Evolutionary conservation across 2,888 invertebrate genomes (phyloP), one percentile per base, ranked within the genome.

Genomic region (Trichogramma dendrolimi): DNA sequence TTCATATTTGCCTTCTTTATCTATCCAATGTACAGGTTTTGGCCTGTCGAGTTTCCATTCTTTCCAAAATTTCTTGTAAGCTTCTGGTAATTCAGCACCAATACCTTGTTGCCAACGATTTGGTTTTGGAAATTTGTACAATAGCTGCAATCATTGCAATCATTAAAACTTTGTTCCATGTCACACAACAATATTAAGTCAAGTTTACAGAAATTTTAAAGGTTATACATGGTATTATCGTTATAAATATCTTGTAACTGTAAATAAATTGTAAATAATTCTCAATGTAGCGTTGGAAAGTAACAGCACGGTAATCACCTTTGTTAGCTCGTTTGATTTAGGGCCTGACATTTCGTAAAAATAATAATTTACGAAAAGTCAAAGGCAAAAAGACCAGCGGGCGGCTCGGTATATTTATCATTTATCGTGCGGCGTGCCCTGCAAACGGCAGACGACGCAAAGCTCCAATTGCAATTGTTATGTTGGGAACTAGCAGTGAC

Each of bases 1-100:
- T 70, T 85, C 85, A 86, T 88, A 94, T 74, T 84, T 86, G 39
- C 87, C 89, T 70, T 87, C 83, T 74, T 88, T 86, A 46, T 90
- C 88, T 55, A 90, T 84, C 75, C 89, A 92, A 76, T 88, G 86
- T 38, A 88, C 85, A 48, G 87, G 83, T 38, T 80, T 72, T 1
- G 85, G 83, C 66, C 83, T 82, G 57, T 85, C 81, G 1, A 85
- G 70, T 76, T 88, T 90, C 92, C 94, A 93, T 82, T 94, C 93
- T 63, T 82, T 83, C 85, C 89, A 92, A 79, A 94, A 94, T 73
- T 92, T 93, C 74, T 86, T 89, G 73, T 94, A 94, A 1, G 88
- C 90, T 64, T 86, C 85, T 1, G 94, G 94, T 58, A 94, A 79
- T 68, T 84, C 83, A 1, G 86, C 79, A 5, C 87, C 90, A 65